A percentile compares a stretch with the other conserved stretches of the same genome.
Conservation (phyloP, 1,140 invertebrate genomes). For the Drosophila albomicans region DNA sequence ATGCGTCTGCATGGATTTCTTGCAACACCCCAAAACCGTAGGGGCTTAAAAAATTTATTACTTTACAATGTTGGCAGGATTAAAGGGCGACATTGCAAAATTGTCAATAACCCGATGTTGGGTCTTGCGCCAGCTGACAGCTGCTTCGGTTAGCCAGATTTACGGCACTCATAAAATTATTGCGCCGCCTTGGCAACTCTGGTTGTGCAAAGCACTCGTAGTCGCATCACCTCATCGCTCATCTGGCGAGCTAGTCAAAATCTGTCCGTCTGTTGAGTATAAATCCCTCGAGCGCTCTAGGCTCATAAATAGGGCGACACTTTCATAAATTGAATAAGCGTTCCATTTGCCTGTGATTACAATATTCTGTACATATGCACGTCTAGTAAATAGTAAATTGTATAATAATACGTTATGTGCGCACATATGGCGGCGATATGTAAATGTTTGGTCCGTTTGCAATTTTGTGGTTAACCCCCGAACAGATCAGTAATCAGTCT, state of each 20-base stretch:
- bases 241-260: constrained; percentile 23
- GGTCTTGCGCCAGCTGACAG: constrained; percentile 67
- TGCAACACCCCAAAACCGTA: constrained; percentile 26
- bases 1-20: not conserved
- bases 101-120: constrained; percentile 62
- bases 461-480: constrained; percentile 34
- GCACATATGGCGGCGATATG: not conserved
- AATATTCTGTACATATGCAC: not conserved
- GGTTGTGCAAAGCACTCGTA: constrained; percentile 67
- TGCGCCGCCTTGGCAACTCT: constrained; percentile 71
- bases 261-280: constrained; percentile 32
- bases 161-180: constrained; percentile 52
- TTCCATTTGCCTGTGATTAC: constrained; percentile 28
- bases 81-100: constrained; percentile 49
- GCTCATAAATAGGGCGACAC: constrained; percentile 42
- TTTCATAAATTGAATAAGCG: constrained; percentile 50
- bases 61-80: constrained; percentile 75
- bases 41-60: constrained; percentile 58
- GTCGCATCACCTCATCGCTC: constrained; percentile 16
- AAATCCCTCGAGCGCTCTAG: constrained; percentile 42
- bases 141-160: constrained; percentile 70
- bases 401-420: not conserved
- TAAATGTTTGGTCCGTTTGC: not conserved
- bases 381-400: too few species aligned
- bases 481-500: not conserved